Evolutionary conservation across 2,797 vertebrate genomes (phyloP).

Genomic region (Pseudomugil gertrudae): DNA sequence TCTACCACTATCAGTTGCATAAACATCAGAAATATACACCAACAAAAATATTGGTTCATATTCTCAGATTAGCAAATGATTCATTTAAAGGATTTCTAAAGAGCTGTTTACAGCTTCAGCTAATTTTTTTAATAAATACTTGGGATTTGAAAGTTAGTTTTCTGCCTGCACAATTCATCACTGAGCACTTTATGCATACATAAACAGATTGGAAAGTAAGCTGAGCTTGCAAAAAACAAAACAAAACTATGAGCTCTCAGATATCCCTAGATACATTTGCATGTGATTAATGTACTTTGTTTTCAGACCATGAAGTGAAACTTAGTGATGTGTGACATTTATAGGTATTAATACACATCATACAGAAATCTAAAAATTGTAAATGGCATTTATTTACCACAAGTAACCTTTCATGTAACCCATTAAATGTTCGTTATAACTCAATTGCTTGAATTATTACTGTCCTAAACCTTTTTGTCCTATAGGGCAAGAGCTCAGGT

Average conservation of each 20-base stretch:
- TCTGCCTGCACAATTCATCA: slow-evolving; percentile 69
- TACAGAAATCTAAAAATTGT: slow-evolving; percentile 11
- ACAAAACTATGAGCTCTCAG: slow-evolving; percentile 46
- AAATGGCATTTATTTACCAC: slow-evolving; percentile 3
- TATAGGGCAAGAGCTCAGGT: slow-evolving; percentile 87
- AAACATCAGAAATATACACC: not conserved
- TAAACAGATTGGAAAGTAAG: slow-evolving; percentile 53
- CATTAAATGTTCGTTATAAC: not conserved
- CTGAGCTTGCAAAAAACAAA: slow-evolving; percentile 62
- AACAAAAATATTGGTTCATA: not conserved
- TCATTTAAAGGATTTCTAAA: slow-evolving; percentile 6
- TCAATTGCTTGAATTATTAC: not conserved
- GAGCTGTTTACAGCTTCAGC: not conserved
- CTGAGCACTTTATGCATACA: slow-evolving; percentile 65
- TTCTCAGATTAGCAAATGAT: not conserved
- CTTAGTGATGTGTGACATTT: slow-evolving; percentile 26
- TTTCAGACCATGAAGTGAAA: slow-evolving; percentile 16
- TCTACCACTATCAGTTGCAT: not conserved
- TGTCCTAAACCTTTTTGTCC: slow-evolving; percentile 20
- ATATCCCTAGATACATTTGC: slow-evolving; percentile 31
- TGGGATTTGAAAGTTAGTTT: slow-evolving; percentile 72
- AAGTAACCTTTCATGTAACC: slow-evolving; percentile 2
- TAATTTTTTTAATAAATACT: slow-evolving; percentile 15
- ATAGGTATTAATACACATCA: slow-evolving; percentile 13
- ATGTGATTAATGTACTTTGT: slow-evolving; percentile 48